phyloP scores from a whole-genome alignment of 2,113 vertebrate genomes.

The Axis porcinus region DNA sequence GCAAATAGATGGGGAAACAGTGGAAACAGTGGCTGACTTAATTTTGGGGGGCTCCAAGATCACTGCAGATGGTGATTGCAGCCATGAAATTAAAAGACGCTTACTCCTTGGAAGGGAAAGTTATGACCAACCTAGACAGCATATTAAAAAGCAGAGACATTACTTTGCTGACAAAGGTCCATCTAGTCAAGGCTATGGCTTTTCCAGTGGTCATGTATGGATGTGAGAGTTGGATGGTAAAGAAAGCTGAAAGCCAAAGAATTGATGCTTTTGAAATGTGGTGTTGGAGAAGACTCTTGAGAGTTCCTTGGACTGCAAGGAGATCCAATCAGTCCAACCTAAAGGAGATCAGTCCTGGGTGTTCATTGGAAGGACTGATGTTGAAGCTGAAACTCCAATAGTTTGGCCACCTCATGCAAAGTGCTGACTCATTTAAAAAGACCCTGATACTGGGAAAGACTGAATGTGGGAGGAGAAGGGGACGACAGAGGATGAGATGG shows the following conservation, averaged over 20 bases:
- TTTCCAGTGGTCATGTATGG: not conserved
- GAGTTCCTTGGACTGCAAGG: not conserved
- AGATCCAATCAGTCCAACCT: too few species aligned
- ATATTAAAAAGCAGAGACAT: not conserved
- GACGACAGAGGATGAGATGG: not conserved
- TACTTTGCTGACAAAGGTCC: not conserved
- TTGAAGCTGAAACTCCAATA: not conserved
- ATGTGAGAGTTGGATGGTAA: not conserved
- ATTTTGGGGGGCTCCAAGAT: not conserved
- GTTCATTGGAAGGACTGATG: not conserved
- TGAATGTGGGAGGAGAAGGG: not conserved
- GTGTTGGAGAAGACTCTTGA: not conserved
- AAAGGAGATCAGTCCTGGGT: too few species aligned
- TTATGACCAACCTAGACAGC: not conserved
- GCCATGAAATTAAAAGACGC: not conserved
- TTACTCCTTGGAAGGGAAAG: not conserved
- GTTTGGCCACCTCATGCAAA: not conserved
- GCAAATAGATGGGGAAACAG: not conserved
- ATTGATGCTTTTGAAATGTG: not conserved
- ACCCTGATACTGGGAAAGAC: not conserved
- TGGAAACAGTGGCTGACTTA: not conserved
- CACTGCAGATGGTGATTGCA: not conserved
- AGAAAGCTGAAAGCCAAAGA: rapidly evolving
- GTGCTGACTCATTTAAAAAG: not conserved
- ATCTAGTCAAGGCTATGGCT: not conserved